These are phyloP conservation scores for Cichlasoma orientale DNA, from an alignment of 2,797 vertebrate species.

Conservation along the genomic window DNA sequence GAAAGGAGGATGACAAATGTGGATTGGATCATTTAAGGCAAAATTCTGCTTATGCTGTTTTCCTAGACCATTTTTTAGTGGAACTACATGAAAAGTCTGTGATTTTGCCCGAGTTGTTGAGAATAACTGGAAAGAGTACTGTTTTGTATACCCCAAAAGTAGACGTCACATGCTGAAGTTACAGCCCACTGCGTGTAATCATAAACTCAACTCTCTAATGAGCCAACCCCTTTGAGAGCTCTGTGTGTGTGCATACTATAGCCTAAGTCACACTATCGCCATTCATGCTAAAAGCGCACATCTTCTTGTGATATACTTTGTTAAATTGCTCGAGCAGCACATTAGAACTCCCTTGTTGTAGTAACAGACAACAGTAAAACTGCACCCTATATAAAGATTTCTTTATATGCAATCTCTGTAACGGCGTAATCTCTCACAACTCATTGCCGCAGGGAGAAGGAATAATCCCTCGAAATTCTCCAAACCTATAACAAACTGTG, in stretches of 20 bases:
- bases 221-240: conserved; percentile 28
- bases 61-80: neutral
- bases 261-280: conserved; percentile 13
- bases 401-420: neutral
- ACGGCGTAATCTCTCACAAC: neutral
- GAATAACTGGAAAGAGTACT: neutral
- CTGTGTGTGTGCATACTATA: neutral
- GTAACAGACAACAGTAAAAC: neutral
- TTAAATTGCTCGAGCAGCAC: conserved; percentile 7
- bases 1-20: neutral
- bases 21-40: neutral
- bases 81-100: neutral
- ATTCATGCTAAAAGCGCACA: conserved; percentile 12
- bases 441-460: conserved; percentile 7
- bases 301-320: conserved; percentile 10
- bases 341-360: neutral
- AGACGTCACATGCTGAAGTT: conserved; percentile 10
- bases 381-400: neutral
- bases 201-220: conserved; percentile 36
- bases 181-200: conserved; percentile 23
- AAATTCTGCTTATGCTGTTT: neutral
- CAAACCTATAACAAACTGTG: neutral
- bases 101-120: neutral
- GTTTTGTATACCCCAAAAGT: neutral
- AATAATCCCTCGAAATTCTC: conserved; percentile 14